These are phyloP conservation scores for Frieseomelitta varia DNA, from an alignment of 1,140 invertebrate species.

Conservation along the genomic window DNA sequence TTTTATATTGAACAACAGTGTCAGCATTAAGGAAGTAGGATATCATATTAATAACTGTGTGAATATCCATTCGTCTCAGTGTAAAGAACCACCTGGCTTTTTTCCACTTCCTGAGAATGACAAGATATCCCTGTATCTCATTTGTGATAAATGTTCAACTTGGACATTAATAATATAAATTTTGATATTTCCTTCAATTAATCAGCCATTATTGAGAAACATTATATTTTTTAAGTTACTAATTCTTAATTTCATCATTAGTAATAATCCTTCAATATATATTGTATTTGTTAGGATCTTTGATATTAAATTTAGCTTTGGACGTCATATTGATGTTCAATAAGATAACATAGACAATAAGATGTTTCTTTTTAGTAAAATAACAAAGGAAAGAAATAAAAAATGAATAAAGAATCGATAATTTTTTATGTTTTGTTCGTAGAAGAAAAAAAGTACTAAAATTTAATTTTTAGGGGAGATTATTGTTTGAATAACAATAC, in stretches of 20 bases:
- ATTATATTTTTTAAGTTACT: background rate
- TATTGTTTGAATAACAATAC: slow-evolving; percentile 63
- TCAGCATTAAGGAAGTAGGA: slow-evolving; percentile 60
- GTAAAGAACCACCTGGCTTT: slow-evolving; percentile 66
- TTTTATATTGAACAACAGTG: slow-evolving; percentile 64
- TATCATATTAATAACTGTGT: slow-evolving; percentile 61
- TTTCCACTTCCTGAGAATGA: slow-evolving; percentile 64
- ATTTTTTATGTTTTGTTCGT: background rate
- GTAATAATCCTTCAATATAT: background rate
- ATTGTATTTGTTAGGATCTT: background rate
- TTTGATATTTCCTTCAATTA: background rate
- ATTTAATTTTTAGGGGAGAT: slow-evolving; percentile 35
- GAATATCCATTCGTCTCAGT: slow-evolving; percentile 66
- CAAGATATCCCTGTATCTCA: slow-evolving; percentile 67
- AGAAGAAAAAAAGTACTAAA: background rate
- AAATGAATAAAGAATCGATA: background rate
- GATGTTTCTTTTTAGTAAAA: background rate
- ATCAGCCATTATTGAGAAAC: background rate
- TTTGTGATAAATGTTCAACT: slow-evolving; percentile 68
- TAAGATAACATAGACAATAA: background rate
- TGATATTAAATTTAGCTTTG: background rate
- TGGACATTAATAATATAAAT: slow-evolving; percentile 38
- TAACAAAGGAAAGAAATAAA: slow-evolving; percentile 8
- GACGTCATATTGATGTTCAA: background rate
- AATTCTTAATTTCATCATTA: background rate